Percentiles rank a stretch among this genome's conserved stretches.
phyloP scores from a whole-genome alignment of 2,113 vertebrate species.

The Falco punctatus region DNA sequence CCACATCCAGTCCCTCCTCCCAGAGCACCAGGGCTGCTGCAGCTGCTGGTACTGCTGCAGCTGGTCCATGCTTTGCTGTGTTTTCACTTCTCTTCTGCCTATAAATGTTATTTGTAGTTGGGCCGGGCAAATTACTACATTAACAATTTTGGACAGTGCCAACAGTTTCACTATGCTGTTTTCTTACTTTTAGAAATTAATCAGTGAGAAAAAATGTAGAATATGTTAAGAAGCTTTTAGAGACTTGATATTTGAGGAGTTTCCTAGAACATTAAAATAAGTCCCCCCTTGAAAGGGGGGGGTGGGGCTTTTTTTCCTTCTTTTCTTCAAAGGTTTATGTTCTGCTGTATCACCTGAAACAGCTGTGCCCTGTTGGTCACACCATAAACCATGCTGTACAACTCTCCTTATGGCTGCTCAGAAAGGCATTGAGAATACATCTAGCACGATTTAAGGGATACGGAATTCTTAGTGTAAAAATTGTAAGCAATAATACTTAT shows the following conservation, averaged over 20 bases:
- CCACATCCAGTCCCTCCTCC: not conserved
- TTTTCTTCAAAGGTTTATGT: not conserved
- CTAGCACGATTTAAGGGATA: not conserved
- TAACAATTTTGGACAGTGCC: not conserved
- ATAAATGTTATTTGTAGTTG: not conserved
- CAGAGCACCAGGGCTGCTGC: not conserved
- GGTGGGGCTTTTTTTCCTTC: rapidly evolving
- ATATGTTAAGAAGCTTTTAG: constrained; percentile 11
- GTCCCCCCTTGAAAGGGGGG: not conserved
- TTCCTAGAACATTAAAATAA: not conserved
- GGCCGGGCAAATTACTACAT: not conserved
- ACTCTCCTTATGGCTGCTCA: not conserved
- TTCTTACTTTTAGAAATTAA: not conserved
- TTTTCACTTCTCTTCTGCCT: not conserved
- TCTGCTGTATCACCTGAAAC: not conserved
- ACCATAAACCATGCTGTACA: not conserved
- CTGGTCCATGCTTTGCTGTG: not conserved
- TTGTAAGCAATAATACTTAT: not conserved
- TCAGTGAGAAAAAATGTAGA: not conserved
- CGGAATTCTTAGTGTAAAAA: not conserved
- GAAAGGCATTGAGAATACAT: not conserved
- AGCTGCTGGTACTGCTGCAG: not conserved
- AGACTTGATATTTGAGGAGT: not conserved
- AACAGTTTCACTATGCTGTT: not conserved
- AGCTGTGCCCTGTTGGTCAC: rapidly evolving